A percentile compares a stretch with the other conserved stretches of the same genome.
Evolutionary conservation across 2,113 vertebrate species (phyloP).

Genomic region (Perognathus longimembris): DNA sequence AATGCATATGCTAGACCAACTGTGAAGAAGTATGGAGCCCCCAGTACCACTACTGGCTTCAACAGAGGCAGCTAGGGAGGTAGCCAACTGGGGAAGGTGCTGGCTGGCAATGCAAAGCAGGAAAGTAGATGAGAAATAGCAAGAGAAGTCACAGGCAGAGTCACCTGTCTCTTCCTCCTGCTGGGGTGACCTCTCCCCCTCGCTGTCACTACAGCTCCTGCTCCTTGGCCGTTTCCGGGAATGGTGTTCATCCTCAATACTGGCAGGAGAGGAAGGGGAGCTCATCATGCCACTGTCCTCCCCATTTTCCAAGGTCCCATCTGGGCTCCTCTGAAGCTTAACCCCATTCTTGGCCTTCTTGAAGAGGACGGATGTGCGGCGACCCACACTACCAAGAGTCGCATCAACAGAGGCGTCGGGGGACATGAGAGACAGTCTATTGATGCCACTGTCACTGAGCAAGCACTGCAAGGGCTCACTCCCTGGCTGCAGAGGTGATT

Average conservation of each 20-base stretch:
- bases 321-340: constrained; percentile 91
- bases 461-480: constrained; percentile 85
- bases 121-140: constrained; percentile 18
- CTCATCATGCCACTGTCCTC: constrained; percentile 83
- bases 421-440: constrained; percentile 85
- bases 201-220: constrained; percentile 85
- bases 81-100: neutral
- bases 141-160: constrained; percentile 69
- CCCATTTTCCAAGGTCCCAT: constrained; percentile 89
- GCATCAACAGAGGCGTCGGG: constrained; percentile 69
- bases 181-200: constrained; percentile 87
- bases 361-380: constrained; percentile 94
- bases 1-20: neutral
- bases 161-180: constrained; percentile 90
- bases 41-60: neutral
- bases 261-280: constrained; percentile 77
- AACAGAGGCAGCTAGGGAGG: neutral
- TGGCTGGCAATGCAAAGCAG: constrained; percentile 54
- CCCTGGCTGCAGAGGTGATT: constrained; percentile 86
- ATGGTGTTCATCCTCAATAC: constrained; percentile 77
- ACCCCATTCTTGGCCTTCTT: constrained; percentile 96
- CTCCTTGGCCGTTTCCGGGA: constrained; percentile 84
- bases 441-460: constrained; percentile 85
- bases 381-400: constrained; percentile 89
- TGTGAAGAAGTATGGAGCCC: neutral